Base-by-base conservation (phyloP, 2,888 invertebrate species). In the Leptura quadrifasciata region DNA sequence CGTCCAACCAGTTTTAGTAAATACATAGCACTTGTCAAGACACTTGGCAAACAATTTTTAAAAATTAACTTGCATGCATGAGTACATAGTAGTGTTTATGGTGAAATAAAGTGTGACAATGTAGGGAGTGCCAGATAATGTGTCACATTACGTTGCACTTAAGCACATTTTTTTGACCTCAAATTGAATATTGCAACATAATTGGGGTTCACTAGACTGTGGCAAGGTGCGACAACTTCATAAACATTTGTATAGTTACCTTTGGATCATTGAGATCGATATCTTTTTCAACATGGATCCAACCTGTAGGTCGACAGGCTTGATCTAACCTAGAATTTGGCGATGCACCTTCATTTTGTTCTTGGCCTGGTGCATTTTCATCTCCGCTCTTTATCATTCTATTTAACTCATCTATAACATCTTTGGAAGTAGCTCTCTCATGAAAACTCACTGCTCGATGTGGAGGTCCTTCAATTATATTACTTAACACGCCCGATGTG, bases 221-320 rank as follows among this genome's bases (percentile, higher is more conserved):
- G n/a, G n/a, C n/a, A n/a, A n/a, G n/a, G n/a, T n/a, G n/a, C n/a
- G n/a, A n/a, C n/a, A n/a, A n/a, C n/a, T n/a, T n/a, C n/a, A n/a
- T n/a, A n/a, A 31, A 31, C 27, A 31, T 31, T 31, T 31, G 8
- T 39, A 39, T n/a, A 57, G 35, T 52, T 75, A 95, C 95, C 92
- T 94, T 95, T 12, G 95, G 95, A 89, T 95, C 95, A 82, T 93
- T 94, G 85, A 95, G 92, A 89, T 95, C 95, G 78, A 94, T 93
- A 85, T 94, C 94, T 79, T 93, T 92, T 85, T 95, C 94, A 54
- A 95, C 94, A 86, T 95, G 95, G 77, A 95, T 93, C 95, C 95
- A 95, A 54, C 95, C 95, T 0, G 95, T 95, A 24, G 93, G 93
- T 90, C 93, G 93, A 80, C 93, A 91, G 39, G 93, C 93, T 75